These are phyloP conservation scores for Mesorhabditis belari DNA, from an alignment of 2,888 invertebrate species.

Conservation along the genomic window DNA sequence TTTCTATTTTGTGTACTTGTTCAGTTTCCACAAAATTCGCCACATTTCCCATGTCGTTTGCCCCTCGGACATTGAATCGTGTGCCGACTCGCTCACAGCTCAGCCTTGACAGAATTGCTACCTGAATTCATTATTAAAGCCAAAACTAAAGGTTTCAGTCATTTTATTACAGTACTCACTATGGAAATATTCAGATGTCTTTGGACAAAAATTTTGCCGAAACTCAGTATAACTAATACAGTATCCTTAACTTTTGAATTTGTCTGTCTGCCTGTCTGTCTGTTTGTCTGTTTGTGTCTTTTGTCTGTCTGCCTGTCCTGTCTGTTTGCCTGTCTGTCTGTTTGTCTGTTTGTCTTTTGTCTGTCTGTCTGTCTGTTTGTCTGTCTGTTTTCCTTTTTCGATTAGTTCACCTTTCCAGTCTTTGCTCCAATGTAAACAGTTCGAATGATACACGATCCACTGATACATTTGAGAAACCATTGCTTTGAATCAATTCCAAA, in stretches of 20 bases:
- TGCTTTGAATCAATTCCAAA: conserved; percentile 81
- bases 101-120: conserved; percentile 87
- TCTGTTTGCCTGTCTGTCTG: too few relatives aligned
- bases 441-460: conserved; percentile 84
- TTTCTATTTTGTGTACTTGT: conserved; percentile 64
- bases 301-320: too few relatives aligned
- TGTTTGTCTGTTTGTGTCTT: too few relatives aligned
- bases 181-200: neutral
- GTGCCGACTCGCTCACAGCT: conserved; percentile 98
- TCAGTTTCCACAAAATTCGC: conserved; percentile 99
- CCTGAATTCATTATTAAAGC: conserved; percentile 57
- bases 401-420: conserved; percentile 66
- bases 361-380: too few relatives aligned
- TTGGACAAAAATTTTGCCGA: too few relatives aligned
- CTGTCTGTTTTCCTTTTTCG: conserved; percentile 68
- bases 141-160: neutral
- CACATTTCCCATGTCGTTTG: conserved; percentile 96
- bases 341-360: too few relatives aligned
- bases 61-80: conserved; percentile 92
- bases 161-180: neutral
- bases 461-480: conserved; percentile 91
- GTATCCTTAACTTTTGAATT: too few relatives aligned
- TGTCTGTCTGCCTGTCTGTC: too few relatives aligned
- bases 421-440: conserved; percentile 95
- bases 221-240: too few relatives aligned